A percentile compares a stretch with the other conserved stretches of the same genome.
Conservation (phyloP, 2,113 vertebrate genomes). For the Anhinga rufa region DNA sequence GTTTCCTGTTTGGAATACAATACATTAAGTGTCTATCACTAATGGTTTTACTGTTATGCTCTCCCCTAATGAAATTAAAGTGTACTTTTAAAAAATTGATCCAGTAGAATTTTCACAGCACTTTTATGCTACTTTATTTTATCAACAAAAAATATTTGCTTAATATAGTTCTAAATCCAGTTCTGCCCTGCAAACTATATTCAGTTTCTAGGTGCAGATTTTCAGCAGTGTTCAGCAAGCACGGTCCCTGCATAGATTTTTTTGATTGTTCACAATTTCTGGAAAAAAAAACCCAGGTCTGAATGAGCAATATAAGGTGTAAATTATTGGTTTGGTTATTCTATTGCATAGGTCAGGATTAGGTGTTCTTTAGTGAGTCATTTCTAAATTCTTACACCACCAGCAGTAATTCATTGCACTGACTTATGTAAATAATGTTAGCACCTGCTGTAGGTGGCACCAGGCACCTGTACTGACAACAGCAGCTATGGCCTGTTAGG, state of each 20-base stretch:
- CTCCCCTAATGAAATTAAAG: not conserved
- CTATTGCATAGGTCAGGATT: not conserved
- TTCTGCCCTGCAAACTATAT: not conserved
- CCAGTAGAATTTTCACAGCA: not conserved
- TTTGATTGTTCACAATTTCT: not conserved
- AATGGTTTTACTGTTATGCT: not conserved
- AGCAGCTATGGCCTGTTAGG: not conserved
- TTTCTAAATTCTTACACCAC: not conserved
- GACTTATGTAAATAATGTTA: not conserved
- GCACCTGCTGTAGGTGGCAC: not conserved
- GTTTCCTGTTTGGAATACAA: slow-evolving; percentile 2
- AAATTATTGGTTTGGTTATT: not conserved
- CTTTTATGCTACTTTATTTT: not conserved
- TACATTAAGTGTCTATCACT: not conserved
- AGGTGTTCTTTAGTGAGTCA: not conserved
- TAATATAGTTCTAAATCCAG: not conserved
- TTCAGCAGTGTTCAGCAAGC: not conserved
- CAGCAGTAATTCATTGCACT: not conserved
- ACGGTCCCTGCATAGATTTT: not conserved
- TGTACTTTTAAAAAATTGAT: not conserved
- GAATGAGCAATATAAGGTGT: not conserved
- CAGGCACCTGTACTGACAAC: not conserved
- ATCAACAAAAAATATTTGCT: not conserved
- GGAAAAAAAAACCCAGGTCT: not conserved
- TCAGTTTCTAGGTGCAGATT: not conserved